Base-by-base conservation (phyloP, 2,888 invertebrate species). In the Mesochorus sp. region DNA sequence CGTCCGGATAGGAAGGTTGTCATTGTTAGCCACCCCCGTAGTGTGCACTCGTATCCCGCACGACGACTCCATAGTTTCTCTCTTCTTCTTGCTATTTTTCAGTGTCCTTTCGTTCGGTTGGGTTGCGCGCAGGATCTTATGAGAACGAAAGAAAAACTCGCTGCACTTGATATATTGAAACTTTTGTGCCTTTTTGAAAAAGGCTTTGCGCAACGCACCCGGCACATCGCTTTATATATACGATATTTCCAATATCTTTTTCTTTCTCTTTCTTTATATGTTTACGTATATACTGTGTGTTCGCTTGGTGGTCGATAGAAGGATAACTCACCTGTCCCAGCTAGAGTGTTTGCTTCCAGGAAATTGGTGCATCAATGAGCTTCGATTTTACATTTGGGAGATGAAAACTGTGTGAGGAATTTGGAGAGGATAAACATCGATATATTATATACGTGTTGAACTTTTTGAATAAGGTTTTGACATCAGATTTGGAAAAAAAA, bases 91-190 rank as follows among this genome's bases (percentile, higher is more conserved):
- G 53, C 44, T 26, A 55, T 21, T 62, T 57, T 57, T 66, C 66
- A 47, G 21, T 24, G 21, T 14, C 39, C 14, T 51, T 47, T 39
- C 74, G 55, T 47, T 44, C 44, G 47, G 37, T 39, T 80, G 70
- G 51, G 39, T 49, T 73, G 71, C 76, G 51, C 39, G 44, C 51
- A 67, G 28, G 51, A 62, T 21, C 51, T 76, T 66, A n/a, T n/a
- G 81, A 67, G 79, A 68, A 79, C 77, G 82, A 83, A 81, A 83
- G 83, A 62, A 71, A 12, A 47, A 57, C 55, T 47, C n/a, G 67
- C 84, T 84, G 84, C 88, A 87, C 88, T 87, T 88, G 87, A 88
- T 88, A 86, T 88, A 88, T 88, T 85, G 87, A 84, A 84, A 88
- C 85, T 88, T 88, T 88, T 88, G 86, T 87, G 84, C 81, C 84